phyloP scores from a whole-genome alignment of 2,797 vertebrate species.

The Telmatherina bonti region DNA sequence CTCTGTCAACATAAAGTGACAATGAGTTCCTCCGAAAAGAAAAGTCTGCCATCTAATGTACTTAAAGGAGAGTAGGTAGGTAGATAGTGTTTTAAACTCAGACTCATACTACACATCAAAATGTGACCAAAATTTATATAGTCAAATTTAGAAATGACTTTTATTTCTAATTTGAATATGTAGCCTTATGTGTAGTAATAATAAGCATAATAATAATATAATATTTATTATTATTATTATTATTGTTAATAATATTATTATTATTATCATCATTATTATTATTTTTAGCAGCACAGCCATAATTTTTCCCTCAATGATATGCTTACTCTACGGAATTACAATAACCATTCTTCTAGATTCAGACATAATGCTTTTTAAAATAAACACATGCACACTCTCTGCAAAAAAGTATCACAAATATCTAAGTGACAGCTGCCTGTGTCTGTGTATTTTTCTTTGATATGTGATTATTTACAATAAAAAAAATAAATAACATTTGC shows the following conservation, averaged over 20 bases:
- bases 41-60: conserved; percentile 19
- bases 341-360: not conserved
- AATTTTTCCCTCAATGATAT: not conserved
- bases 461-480: not conserved
- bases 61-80: conserved; percentile 2
- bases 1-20: conserved; percentile 50
- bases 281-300: not conserved
- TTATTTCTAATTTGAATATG: not conserved
- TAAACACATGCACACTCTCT: not conserved
- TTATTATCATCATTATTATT: too few species aligned
- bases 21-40: conserved; percentile 49
- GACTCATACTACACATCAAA: not conserved
- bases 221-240: too few species aligned
- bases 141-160: not conserved
- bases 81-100: conserved; percentile 15
- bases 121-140: not conserved
- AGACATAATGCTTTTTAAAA: conserved; percentile 7
- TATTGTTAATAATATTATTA: too few species aligned
- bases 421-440: not conserved
- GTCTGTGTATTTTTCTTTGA: not conserved
- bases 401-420: not conserved
- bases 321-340: not conserved
- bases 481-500: not conserved
- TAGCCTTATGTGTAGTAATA: not conserved
- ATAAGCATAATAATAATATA: not conserved